These are phyloP conservation scores for Condylura cristata DNA, from an alignment of 2,113 vertebrate species.

Conservation along the genomic window DNA sequence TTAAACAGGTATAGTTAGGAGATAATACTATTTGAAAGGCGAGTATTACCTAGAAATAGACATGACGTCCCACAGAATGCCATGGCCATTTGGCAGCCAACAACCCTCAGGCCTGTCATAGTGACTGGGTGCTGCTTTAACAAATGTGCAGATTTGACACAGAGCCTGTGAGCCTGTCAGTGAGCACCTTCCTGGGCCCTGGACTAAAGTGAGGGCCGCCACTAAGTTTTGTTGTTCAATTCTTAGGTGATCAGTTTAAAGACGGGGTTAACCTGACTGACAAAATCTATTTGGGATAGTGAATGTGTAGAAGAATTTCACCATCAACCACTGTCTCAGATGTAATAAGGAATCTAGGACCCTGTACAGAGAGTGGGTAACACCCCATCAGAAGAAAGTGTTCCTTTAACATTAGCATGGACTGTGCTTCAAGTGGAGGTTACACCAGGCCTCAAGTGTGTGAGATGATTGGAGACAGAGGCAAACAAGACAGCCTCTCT, in stretches of 20 bases:
- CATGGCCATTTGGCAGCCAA: neutral
- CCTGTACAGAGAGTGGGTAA: neutral
- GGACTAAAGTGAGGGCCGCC: neutral
- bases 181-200: neutral
- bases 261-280: neutral
- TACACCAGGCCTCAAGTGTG: accelerated
- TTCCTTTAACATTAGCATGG: neutral
- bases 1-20: neutral
- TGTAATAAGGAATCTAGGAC: neutral
- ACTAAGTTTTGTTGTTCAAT: neutral
- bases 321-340: neutral
- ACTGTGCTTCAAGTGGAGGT: accelerated
- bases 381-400: neutral
- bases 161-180: no score
- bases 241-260: neutral
- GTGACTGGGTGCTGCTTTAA: neutral
- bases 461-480: neutral
- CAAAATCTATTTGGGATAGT: neutral
- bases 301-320: neutral
- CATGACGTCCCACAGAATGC: neutral
- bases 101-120: accelerated
- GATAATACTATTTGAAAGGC: neutral
- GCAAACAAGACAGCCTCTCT: neutral
- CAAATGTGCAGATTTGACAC: neutral
- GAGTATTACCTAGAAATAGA: neutral